Evolutionary conservation across 2,888 invertebrate genomes (phyloP), one percentile per base, ranked within the genome.

Genomic region (Nesidiocoris tenuis): DNA sequence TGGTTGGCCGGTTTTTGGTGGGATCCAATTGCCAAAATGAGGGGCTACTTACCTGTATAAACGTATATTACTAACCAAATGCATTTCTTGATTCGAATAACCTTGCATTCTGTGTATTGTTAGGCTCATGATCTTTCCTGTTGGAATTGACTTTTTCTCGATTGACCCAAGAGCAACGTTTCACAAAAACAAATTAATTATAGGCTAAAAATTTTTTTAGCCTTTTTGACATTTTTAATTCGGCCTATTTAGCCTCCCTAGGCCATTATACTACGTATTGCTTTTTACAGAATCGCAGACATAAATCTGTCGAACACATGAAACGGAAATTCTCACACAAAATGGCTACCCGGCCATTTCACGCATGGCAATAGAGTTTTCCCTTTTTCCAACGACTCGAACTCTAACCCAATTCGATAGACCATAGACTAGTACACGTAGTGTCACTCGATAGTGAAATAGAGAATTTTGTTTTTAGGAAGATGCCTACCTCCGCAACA

Each of bases 401-500:
- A 39, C 3, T 12, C 39, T 39, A 39, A 39, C 39, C 39, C 3
- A 39, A 39, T 12, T 39, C 12, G 12, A 39, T 39, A 39, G 39
- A 7, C 5, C 3, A 39, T 39, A 39, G 39, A 39, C 12, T 12
- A 39, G 39, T 39, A 7, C 39, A 39, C 39, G 39, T 39, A 39
- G 39, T 39, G 39, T 39, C 39, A 39, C 39, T 39, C 5, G 12
- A 76, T 77, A 77, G 78, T 78, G 76, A 78, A 78, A 74, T 77
- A 75, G 78, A 77, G 68, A 70, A 71, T 81, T 81, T 80, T 79
- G 79, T 78, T 80, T 82, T 78, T 81, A 83, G 83, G 82, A 89
- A 86, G 85, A 91, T 91, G 91, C 90, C 91, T 81, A 86, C 89
- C 80, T 88, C 89, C 82, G 89, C 85, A 79, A 84, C 87, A 82